A percentile compares a stretch with the other conserved stretches of the same genome.
phyloP scores from a whole-genome alignment of 2,888 invertebrate genomes.

The Torymus tubicola region DNA sequence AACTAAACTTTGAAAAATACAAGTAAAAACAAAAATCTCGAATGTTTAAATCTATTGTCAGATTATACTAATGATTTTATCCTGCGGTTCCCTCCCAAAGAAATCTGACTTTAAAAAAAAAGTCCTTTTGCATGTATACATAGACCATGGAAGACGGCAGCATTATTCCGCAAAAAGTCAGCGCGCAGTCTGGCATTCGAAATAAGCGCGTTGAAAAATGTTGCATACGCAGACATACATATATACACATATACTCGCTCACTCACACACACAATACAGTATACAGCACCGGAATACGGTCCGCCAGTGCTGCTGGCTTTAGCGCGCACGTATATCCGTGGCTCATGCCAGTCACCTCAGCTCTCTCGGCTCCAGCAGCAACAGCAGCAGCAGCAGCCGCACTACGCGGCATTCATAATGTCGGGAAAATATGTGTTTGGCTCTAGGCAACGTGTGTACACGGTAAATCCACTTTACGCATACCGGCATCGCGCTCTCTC shows the following conservation, averaged over 20 bases:
- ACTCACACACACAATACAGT: no score
- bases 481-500: constrained; percentile 36
- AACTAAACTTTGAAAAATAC: no score
- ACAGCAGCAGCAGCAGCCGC: neutral
- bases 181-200: constrained; percentile 11
- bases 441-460: constrained; percentile 57
- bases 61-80: no score
- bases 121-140: neutral
- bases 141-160: constrained; percentile 3
- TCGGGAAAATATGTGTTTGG: constrained; percentile 57
- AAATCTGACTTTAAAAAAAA: neutral
- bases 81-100: no score
- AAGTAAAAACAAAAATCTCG: no score
- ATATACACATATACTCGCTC: no score
- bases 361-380: constrained; percentile 1
- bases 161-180: constrained; percentile 13
- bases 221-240: neutral
- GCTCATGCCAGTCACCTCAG: constrained; percentile 16
- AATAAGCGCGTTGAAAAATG: constrained; percentile 30
- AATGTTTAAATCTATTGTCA: no score
- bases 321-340: constrained; percentile 1
- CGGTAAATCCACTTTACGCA: constrained; percentile 58
- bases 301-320: constrained; percentile 11
- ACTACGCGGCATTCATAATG: constrained; percentile 51
- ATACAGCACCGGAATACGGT: no score